Evolutionary conservation across 2,888 invertebrate genomes (phyloP).

Genomic region (Hyles lineata): DNA sequence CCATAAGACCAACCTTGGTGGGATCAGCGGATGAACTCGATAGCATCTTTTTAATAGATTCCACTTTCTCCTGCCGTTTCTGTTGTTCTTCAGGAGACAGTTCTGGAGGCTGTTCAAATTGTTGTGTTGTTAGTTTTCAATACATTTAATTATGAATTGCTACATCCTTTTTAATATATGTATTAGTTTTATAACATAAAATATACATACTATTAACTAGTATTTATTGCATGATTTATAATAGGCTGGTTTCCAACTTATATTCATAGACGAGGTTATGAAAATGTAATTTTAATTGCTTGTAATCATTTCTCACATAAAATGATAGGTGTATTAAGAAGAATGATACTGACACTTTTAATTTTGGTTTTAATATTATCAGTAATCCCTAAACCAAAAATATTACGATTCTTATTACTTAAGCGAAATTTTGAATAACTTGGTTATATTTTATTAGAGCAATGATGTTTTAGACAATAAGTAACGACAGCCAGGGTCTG

Average conservation of each 20-base stretch:
- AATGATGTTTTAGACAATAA: background rate
- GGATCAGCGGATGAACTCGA: constrained; percentile 86
- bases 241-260: too few relatives aligned
- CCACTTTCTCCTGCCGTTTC: constrained; percentile 93
- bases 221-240: too few relatives aligned
- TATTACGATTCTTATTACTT: background rate
- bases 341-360: too few relatives aligned
- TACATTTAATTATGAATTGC: background rate
- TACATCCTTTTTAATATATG: background rate
- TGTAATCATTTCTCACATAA: too few relatives aligned
- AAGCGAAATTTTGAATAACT: constrained; percentile 7
- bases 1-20: constrained; percentile 64
- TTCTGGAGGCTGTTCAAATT: constrained; percentile 87
- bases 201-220: too few relatives aligned
- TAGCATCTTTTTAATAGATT: constrained; percentile 95
- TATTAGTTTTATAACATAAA: too few relatives aligned
- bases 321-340: too few relatives aligned
- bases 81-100: constrained; percentile 93
- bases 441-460: background rate
- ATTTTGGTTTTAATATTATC: too few relatives aligned
- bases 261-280: too few relatives aligned
- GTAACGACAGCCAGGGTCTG: background rate
- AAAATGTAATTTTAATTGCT: too few relatives aligned
- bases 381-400: background rate
- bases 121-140: background rate